A percentile compares a stretch with the other conserved stretches of the same genome.
phyloP scores from a whole-genome alignment of 2,113 vertebrate genomes.

The Bujurquina vittata region DNA sequence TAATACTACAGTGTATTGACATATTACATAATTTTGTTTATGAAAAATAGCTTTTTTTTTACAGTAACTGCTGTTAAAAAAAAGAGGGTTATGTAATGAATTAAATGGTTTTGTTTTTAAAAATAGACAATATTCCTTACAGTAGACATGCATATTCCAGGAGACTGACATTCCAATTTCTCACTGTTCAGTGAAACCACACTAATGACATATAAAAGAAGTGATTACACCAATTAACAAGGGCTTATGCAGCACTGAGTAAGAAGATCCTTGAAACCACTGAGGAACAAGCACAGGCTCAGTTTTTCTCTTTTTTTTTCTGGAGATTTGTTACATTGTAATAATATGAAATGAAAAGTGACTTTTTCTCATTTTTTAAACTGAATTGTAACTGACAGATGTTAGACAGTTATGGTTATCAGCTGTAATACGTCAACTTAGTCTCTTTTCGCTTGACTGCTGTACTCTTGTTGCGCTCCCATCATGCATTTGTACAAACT shows the following conservation, averaged over 20 bases:
- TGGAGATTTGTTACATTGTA: background rate
- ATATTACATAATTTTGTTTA: background rate
- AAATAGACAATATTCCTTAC: background rate
- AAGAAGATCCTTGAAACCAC: constrained; percentile 12
- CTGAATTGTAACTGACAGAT: constrained; percentile 37
- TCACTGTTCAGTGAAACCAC: constrained; percentile 10
- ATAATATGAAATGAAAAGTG: constrained; percentile 32
- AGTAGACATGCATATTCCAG: constrained; percentile 3
- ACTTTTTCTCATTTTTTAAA: constrained; percentile 24
- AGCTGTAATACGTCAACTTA: background rate
- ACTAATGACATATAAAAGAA: constrained; percentile 12
- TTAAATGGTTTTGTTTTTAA: background rate
- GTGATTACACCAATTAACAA: constrained; percentile 18
- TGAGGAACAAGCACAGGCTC: constrained; percentile 16
- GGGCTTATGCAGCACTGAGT: background rate
- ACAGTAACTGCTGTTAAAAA: background rate
- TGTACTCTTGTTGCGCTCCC: constrained; percentile 16
- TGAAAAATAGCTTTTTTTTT: background rate
- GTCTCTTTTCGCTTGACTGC: constrained; percentile 6
- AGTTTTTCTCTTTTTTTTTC: background rate
- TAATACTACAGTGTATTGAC: no score
- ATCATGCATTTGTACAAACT: constrained; percentile 41
- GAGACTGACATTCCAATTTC: background rate
- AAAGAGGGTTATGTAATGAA: background rate
- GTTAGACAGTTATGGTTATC: constrained; percentile 17